Conservation (phyloP, 2,113 vertebrate species). For the Meleagris gallopavo region DNA sequence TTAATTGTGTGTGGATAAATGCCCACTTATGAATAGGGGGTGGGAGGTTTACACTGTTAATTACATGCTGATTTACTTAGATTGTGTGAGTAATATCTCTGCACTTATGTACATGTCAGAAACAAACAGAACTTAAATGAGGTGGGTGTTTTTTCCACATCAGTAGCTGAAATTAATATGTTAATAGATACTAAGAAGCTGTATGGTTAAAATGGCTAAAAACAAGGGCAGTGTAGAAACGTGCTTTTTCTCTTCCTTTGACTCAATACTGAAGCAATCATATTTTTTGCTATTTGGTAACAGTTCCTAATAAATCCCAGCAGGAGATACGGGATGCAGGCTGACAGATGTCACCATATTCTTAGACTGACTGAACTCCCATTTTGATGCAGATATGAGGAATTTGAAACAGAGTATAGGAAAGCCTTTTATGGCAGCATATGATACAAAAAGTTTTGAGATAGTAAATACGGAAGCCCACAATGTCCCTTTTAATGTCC, state of each 20-base stretch:
- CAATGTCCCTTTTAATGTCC: background rate
- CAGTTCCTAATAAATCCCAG: background rate
- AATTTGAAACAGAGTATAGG: background rate
- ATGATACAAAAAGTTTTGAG: background rate
- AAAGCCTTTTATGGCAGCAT: background rate
- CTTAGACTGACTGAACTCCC: background rate
- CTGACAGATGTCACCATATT: background rate
- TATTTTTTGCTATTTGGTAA: background rate
- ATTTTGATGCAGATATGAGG: background rate
- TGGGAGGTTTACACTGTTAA: fast-evolving
- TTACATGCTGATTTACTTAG: background rate
- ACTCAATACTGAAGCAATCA: background rate
- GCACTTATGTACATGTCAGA: background rate
- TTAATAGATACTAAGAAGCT: background rate
- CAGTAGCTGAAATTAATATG: background rate
- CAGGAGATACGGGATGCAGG: background rate
- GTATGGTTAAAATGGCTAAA: background rate
- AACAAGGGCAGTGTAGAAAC: background rate
- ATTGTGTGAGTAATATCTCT: background rate
- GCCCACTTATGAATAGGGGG: background rate
- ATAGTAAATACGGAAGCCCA: background rate
- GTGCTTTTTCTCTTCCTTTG: background rate
- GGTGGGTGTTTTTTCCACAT: background rate
- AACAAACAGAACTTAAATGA: background rate
- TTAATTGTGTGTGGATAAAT: background rate